A percentile compares a stretch with the other conserved stretches of the same genome.
phyloP scores from a whole-genome alignment of 2,888 invertebrate genomes.

The Eupithecia subumbrata region DNA sequence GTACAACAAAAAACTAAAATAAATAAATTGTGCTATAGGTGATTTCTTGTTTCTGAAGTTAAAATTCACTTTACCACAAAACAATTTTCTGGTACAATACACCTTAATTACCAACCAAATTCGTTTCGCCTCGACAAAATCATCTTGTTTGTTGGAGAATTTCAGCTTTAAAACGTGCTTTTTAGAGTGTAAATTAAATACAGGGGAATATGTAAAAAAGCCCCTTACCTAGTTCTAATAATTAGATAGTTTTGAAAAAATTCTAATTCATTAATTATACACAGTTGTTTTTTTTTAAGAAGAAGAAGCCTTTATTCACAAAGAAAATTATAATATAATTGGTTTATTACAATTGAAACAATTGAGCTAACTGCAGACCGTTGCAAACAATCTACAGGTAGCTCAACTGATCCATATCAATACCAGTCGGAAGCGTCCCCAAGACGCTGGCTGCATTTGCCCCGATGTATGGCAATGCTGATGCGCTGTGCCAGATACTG shows the following conservation, averaged over 20 bases:
- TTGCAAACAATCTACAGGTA: too few species aligned
- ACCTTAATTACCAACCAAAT: not conserved
- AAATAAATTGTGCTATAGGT: not conserved
- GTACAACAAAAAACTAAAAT: not conserved
- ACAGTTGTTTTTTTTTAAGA: too few species aligned
- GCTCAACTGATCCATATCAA: too few species aligned
- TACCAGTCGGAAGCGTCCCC: too few species aligned
- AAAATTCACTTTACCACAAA: not conserved
- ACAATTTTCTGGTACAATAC: not conserved
- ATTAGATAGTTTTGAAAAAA: not conserved
- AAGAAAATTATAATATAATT: too few species aligned
- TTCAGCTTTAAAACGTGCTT: not conserved
- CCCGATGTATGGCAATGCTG: too few species aligned
- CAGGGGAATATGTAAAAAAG: not conserved
- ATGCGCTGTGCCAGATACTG: too few species aligned
- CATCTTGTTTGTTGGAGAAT: not conserved
- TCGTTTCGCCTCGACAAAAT: not conserved
- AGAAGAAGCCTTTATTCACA: too few species aligned
- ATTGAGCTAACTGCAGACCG: too few species aligned
- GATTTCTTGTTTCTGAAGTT: not conserved
- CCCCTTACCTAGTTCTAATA: not conserved
- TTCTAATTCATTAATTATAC: too few species aligned
- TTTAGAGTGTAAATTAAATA: not conserved
- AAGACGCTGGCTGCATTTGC: too few species aligned
- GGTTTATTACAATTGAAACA: too few species aligned